These are phyloP conservation scores for Cheirogaleus medius DNA, from an alignment of 2,113 vertebrate species.

Conservation along the genomic window DNA sequence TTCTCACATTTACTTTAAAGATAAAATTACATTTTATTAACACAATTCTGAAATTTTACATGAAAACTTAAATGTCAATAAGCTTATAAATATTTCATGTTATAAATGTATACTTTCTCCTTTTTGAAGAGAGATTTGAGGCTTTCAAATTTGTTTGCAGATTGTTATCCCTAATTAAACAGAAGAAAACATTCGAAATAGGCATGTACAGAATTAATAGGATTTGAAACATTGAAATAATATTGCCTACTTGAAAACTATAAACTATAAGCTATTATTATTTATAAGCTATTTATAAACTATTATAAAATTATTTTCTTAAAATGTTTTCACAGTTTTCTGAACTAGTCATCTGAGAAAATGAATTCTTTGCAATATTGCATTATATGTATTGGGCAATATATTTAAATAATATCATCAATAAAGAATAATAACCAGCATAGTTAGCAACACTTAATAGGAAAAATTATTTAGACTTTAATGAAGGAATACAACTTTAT, in stretches of 20 bases:
- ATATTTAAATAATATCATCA: slow-evolving; percentile 5
- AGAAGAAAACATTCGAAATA: slow-evolving; percentile 44
- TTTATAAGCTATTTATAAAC: slow-evolving; percentile 20
- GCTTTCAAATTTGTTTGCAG: slow-evolving; percentile 26
- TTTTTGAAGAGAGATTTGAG: slow-evolving; percentile 24
- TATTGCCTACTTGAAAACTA: slow-evolving; percentile 38
- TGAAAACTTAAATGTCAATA: not conserved
- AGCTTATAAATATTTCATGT: slow-evolving; percentile 41
- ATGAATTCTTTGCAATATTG: slow-evolving; percentile 21
- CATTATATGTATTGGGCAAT: not conserved
- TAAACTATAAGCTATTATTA: not conserved
- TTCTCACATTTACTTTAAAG: slow-evolving; percentile 31
- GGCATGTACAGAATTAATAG: not conserved
- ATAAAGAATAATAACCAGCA: not conserved
- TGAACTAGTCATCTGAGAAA: not conserved
- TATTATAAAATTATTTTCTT: slow-evolving; percentile 42
- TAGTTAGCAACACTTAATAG: not conserved
- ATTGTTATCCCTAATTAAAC: slow-evolving; percentile 19
- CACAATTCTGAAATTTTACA: not conserved
- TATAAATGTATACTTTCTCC: slow-evolving; percentile 18
- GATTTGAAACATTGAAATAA: slow-evolving; percentile 56
- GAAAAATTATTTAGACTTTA: slow-evolving; percentile 36
- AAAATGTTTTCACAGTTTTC: slow-evolving; percentile 45
- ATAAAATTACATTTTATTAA: not conserved
- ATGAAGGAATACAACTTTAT: slow-evolving; percentile 12